phyloP scores from a whole-genome alignment of 2,797 vertebrate species.

The Karalla daura region DNA sequence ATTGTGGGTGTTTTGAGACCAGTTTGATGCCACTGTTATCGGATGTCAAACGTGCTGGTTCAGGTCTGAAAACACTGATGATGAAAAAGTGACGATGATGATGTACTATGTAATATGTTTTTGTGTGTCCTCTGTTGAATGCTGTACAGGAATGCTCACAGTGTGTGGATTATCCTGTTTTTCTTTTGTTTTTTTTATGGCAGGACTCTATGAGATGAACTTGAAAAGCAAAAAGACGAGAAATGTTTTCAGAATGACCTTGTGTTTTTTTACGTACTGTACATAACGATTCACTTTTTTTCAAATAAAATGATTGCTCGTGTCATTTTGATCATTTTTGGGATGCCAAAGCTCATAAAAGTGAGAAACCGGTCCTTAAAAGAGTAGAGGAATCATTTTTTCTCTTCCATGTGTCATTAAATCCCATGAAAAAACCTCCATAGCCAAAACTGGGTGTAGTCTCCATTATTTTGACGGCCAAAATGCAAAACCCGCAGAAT shows the following conservation, averaged over 20 bases:
- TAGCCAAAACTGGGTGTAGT: no score
- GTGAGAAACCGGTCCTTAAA: not conserved
- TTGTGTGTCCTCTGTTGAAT: slow-evolving; percentile 64
- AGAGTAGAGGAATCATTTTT: not conserved
- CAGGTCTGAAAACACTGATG: slow-evolving; percentile 47
- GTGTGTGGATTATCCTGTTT: slow-evolving; percentile 54
- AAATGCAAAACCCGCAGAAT: no score
- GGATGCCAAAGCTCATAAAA: no score
- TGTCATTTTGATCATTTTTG: slow-evolving; percentile 55
- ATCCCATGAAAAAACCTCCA: not conserved
- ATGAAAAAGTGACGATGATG: slow-evolving; percentile 23
- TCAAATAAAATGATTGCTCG: slow-evolving; percentile 83
- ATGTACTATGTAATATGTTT: slow-evolving; percentile 59
- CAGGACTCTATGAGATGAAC: slow-evolving; percentile 58
- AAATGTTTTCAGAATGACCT: slow-evolving; percentile 68
- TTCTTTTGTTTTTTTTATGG: no score
- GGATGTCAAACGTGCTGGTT: slow-evolving; percentile 64
- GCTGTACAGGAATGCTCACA: slow-evolving; percentile 69
- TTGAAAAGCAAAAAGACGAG: slow-evolving; percentile 60
- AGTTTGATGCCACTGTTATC: slow-evolving; percentile 23
- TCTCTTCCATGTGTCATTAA: not conserved
- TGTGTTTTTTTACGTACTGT: slow-evolving; percentile 83
- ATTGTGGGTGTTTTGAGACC: slow-evolving; percentile 56
- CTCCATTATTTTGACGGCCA: no score
- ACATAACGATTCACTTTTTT: slow-evolving; percentile 82